phyloP scores from a whole-genome alignment of 2,113 vertebrate genomes.

The Corynorhinus townsendii region DNA sequence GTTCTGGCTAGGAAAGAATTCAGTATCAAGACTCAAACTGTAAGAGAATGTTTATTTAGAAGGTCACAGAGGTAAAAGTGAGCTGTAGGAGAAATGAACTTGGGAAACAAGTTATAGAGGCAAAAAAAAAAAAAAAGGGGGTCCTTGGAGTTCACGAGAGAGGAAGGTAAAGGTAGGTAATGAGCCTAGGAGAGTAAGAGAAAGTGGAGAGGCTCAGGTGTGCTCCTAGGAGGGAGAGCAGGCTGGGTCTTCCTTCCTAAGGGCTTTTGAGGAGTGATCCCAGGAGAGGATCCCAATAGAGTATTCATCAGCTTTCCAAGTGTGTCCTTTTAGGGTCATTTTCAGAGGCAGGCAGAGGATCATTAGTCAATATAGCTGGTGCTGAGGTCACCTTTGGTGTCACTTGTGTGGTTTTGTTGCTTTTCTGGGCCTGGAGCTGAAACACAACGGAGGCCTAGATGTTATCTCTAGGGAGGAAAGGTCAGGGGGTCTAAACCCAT shows the following conservation, averaged over 20 bases:
- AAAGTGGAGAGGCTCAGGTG: not conserved
- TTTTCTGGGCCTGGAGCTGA: not conserved
- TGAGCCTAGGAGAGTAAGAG: not conserved
- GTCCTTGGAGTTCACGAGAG: not conserved
- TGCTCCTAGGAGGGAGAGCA: not conserved
- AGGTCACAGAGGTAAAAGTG: not conserved
- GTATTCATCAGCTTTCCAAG: not conserved
- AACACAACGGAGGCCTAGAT: not conserved
- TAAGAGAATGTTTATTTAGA: not conserved
- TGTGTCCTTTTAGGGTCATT: not conserved
- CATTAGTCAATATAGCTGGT: not conserved
- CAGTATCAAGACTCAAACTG: not conserved
- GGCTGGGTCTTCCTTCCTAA: not conserved
- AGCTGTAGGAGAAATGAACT: not conserved
- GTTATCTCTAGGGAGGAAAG: not conserved
- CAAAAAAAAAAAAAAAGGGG: not conserved
- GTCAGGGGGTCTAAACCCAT: not conserved
- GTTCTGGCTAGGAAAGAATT: not conserved
- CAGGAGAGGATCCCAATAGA: not conserved
- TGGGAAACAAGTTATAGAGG: not conserved
- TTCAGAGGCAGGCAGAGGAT: not conserved
- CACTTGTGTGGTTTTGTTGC: not conserved
- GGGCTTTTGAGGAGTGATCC: not conserved
- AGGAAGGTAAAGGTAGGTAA: not conserved
- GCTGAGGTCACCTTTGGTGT: not conserved